These are phyloP conservation scores for Nothocercus julius DNA, from an alignment of 2,113 vertebrate species.

Conservation along the genomic window DNA sequence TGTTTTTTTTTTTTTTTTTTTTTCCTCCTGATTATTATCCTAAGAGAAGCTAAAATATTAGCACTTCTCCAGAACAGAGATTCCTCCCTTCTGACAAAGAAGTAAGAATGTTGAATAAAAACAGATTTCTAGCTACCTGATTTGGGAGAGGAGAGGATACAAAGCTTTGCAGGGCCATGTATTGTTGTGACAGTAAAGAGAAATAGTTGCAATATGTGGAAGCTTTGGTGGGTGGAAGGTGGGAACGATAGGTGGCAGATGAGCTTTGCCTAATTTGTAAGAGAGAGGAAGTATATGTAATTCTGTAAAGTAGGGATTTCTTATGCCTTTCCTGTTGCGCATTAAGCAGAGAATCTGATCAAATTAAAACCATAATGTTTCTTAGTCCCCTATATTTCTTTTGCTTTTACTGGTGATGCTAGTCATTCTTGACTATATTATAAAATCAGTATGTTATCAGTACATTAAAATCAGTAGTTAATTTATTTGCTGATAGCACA, in stretches of 20 bases:
- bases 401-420: neutral
- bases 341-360: neutral
- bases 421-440: neutral
- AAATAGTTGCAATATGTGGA: neutral
- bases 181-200: neutral
- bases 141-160: neutral
- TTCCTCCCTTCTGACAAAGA: neutral
- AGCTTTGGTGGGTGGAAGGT: rapidly evolving
- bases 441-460: neutral
- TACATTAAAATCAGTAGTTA: neutral
- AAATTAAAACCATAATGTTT: neutral
- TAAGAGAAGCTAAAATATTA: neutral
- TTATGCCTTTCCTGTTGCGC: neutral
- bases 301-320: neutral
- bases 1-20: too few relatives aligned
- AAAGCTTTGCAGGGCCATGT: neutral
- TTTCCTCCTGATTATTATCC: neutral
- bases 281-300: neutral
- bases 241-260: neutral
- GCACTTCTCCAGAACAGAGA: neutral
- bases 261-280: neutral
- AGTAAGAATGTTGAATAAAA: neutral
- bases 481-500: neutral
- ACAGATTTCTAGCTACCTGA: neutral
- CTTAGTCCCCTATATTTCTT: neutral